A percentile compares a stretch with the other conserved stretches of the same genome.
phyloP scores from a whole-genome alignment of 2,113 vertebrate genomes.

The Ursus arctos region DNA sequence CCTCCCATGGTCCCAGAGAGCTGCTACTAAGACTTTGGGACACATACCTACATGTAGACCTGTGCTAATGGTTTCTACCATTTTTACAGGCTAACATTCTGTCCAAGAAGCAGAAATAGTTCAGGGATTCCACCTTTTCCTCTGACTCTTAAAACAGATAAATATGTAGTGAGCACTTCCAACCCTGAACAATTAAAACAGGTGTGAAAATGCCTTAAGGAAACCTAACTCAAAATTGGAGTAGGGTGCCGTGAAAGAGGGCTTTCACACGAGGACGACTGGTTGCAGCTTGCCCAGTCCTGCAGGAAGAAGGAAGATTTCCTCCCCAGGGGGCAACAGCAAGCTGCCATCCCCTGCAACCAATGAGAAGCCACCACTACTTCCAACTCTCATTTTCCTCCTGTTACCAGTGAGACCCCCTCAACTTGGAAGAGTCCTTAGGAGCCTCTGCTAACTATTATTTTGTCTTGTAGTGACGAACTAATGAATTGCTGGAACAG shows the following conservation, averaged over 20 bases:
- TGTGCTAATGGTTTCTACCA: neutral
- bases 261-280: neutral
- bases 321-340: neutral
- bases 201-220: neutral
- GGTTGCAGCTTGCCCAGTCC: neutral
- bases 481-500: neutral
- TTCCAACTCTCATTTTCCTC: neutral
- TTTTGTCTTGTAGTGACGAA: neutral
- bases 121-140: neutral
- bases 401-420: neutral
- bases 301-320: neutral
- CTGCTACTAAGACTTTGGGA: neutral
- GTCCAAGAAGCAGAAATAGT: neutral
- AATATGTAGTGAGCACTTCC: neutral
- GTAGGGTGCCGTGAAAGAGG: neutral
- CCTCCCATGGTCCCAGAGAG: neutral
- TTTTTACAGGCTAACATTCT: slow-evolving; percentile 6
- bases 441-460: neutral
- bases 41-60: neutral
- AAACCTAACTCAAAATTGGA: neutral
- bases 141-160: slow-evolving; percentile 19
- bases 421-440: neutral
- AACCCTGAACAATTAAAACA: neutral
- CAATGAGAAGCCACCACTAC: neutral
- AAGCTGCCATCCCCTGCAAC: neutral